phyloP scores from a whole-genome alignment of 2,888 invertebrate genomes.

The Lasioglossum marginatum region DNA sequence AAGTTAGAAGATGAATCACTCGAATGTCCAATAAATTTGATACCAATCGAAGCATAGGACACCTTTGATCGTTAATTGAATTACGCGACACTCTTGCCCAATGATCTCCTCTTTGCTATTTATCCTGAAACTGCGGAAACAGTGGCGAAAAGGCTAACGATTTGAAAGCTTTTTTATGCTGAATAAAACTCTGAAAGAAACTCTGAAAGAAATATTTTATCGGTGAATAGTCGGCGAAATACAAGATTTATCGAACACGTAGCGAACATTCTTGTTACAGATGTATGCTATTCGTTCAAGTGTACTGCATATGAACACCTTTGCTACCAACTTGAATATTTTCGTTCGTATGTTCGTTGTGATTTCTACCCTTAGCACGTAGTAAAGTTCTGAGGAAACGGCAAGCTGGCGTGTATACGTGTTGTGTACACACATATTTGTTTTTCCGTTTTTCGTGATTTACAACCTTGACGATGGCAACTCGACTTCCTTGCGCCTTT shows the following conservation, averaged over 20 bases:
- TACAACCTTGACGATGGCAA: slow-evolving; percentile 40
- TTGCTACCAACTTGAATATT: background rate
- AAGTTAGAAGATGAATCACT: slow-evolving; percentile 39
- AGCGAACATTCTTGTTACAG: background rate
- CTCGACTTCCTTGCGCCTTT: slow-evolving; percentile 21
- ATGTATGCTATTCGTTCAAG: background rate
- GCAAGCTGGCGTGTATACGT: background rate
- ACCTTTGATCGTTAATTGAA: slow-evolving; percentile 34
- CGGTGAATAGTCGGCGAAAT: background rate
- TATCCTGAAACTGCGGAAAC: background rate
- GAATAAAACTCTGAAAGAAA: background rate
- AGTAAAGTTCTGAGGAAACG: background rate
- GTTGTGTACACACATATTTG: slow-evolving; percentile 33
- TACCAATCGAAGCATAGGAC: slow-evolving; percentile 14
- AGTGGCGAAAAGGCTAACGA: background rate
- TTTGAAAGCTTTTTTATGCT: background rate
- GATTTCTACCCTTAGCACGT: slow-evolving; percentile 49
- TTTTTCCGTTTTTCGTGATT: slow-evolving; percentile 48
- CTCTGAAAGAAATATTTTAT: background rate
- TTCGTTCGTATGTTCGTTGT: slow-evolving; percentile 1
- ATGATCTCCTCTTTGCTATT: background rate
- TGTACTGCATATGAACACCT: background rate
- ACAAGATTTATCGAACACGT: slow-evolving; percentile 5
- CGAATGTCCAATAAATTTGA: slow-evolving; percentile 39
- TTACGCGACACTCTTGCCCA: background rate